phyloP scores from a whole-genome alignment of 2,888 invertebrate species.

The Caenorhabditis becei region DNA sequence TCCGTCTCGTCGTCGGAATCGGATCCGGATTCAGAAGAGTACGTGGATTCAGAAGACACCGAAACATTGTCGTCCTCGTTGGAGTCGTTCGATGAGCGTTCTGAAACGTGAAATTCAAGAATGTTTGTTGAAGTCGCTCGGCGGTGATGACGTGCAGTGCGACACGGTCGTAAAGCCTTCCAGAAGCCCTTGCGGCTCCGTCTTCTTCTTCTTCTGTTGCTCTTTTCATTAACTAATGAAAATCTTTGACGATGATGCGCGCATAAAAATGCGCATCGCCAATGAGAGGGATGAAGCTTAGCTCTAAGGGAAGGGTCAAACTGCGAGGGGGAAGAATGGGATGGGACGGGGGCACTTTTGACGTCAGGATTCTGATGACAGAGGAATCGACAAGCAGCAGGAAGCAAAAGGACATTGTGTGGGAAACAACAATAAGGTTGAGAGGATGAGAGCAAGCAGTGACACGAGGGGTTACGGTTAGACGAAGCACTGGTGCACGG shows the following conservation, averaged over 20 bases:
- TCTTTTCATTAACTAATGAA: constrained; percentile 61
- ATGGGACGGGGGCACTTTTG: constrained; percentile 35
- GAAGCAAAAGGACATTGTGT: constrained; percentile 2
- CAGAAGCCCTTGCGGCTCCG: constrained; percentile 24
- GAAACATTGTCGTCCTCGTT: constrained; percentile 52
- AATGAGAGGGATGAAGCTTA: constrained; percentile 47
- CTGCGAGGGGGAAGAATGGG: constrained; percentile 16
- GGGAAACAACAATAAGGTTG: constrained; percentile 25
- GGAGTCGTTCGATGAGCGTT: constrained; percentile 55
- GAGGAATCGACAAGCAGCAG: constrained; percentile 23
- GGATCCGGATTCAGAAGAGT: constrained; percentile 38
- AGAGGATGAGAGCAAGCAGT: not conserved
- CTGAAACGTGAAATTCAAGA: constrained; percentile 28
- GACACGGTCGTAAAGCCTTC: constrained; percentile 23
- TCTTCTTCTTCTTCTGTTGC: constrained; percentile 33
- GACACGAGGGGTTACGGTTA: not conserved
- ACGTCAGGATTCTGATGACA: constrained; percentile 54
- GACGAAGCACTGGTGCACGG: not conserved
- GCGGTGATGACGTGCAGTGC: constrained; percentile 9
- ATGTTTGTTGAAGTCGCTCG: constrained; percentile 20
- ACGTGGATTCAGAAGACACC: constrained; percentile 47
- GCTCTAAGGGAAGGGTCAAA: constrained; percentile 19
- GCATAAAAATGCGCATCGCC: constrained; percentile 60
- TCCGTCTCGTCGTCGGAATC: constrained; percentile 40
- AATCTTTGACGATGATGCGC: constrained; percentile 51